Percentiles rank a stretch among this genome's conserved stretches.
These are phyloP conservation scores for Hyalella azteca DNA, from an alignment of 2,888 invertebrate genomes.

Conservation along the genomic window DNA sequence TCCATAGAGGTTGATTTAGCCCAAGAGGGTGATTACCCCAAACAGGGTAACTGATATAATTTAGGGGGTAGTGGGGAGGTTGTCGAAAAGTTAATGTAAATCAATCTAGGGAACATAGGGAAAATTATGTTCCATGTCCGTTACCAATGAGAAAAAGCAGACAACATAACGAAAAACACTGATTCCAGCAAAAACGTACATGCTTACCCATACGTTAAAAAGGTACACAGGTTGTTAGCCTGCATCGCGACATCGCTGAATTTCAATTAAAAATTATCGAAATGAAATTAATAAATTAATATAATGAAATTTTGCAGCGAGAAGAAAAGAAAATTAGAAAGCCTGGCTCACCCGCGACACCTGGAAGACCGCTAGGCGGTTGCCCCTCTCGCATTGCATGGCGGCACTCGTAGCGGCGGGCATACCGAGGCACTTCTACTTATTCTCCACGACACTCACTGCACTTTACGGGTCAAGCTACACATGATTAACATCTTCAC, in stretches of 20 bases:
- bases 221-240: not conserved
- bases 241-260: no score
- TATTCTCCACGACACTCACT: not conserved
- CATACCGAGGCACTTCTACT: not conserved
- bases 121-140: no score
- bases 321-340: not conserved
- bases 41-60: no score
- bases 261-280: no score
- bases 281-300: no score
- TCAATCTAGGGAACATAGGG: no score
- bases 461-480: not conserved
- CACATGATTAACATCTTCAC: not conserved
- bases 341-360: slow-evolving; percentile 52
- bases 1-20: no score
- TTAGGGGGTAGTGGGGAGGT: no score
- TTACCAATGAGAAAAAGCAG: not conserved
- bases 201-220: not conserved
- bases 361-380: slow-evolving; percentile 54
- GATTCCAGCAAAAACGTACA: not conserved
- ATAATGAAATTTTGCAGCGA: not conserved
- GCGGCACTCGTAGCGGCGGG: not conserved
- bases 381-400: slow-evolving; percentile 51
- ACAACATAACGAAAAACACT: not conserved
- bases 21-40: no score
- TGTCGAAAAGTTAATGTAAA: no score